A percentile compares a stretch with the other conserved stretches of the same genome.
These are phyloP conservation scores for Python bivittatus DNA, from an alignment of 2,113 vertebrate species.

Conservation along the genomic window DNA sequence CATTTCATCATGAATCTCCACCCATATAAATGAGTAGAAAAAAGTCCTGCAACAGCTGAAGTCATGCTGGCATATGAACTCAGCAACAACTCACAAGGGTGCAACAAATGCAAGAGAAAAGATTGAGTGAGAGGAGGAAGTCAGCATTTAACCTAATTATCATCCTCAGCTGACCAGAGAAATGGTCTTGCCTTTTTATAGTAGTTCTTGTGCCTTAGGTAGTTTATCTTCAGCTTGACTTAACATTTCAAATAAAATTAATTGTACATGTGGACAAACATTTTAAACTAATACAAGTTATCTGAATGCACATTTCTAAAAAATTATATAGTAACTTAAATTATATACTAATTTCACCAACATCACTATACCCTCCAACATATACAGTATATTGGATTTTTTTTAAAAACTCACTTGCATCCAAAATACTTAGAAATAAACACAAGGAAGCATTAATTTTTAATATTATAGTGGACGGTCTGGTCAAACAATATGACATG, in stretches of 20 bases:
- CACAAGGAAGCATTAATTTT: not conserved
- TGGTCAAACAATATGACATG: not conserved
- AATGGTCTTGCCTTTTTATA: not conserved
- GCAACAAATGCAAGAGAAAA: not conserved
- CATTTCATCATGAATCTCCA: slow-evolving; percentile 29
- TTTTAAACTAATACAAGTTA: not conserved
- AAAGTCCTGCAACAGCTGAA: not conserved
- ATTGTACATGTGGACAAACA: not conserved
- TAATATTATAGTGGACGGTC: not conserved
- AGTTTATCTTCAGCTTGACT: not conserved
- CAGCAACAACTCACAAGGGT: not conserved
- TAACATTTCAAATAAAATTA: not conserved
- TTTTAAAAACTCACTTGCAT: not conserved
- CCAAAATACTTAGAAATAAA: not conserved
- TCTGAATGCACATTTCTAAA: not conserved
- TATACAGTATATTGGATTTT: not conserved
- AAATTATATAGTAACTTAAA: not conserved
- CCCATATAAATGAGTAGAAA: slow-evolving; percentile 22
- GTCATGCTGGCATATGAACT: rapidly evolving
- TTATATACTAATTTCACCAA: not conserved
- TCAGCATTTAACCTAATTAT: not conserved
- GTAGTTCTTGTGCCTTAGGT: not conserved
- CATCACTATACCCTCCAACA: not conserved
- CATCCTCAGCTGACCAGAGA: slow-evolving; percentile 23
- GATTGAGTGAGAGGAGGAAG: not conserved